These are phyloP conservation scores for Spodoptera litura DNA, from an alignment of 1,140 invertebrate species.

Conservation along the genomic window DNA sequence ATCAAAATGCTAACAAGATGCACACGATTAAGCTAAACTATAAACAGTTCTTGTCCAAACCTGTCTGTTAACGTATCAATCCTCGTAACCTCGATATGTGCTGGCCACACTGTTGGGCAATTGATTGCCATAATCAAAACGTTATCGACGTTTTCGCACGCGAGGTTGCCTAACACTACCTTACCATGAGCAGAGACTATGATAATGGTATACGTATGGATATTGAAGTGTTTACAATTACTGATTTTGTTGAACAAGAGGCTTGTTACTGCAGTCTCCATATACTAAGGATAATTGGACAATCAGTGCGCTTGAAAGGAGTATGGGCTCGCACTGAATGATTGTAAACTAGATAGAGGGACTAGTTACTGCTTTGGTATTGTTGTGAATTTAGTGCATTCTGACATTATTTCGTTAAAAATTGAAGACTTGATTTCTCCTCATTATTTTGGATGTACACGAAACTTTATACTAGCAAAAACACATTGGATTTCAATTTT, in stretches of 20 bases:
- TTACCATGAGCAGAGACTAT: conserved; percentile 4
- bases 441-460: too few species aligned
- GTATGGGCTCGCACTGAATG: conserved; percentile 15
- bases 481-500: neutral
- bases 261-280: conserved; percentile 25
- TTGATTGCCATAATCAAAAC: conserved; percentile 59
- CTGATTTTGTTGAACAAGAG: conserved; percentile 33
- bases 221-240: conserved; percentile 39
- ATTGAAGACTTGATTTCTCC: neutral
- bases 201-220: conserved; percentile 28
- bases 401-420: neutral
- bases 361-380: conserved; percentile 20
- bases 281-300: conserved; percentile 38
- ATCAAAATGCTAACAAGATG: neutral
- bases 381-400: conserved; percentile 14
- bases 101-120: conserved; percentile 53
- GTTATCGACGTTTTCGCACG: conserved; percentile 62
- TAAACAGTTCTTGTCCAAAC: conserved; percentile 20
- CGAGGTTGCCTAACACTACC: conserved; percentile 59
- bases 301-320: conserved; percentile 36
- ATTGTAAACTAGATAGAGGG: conserved; percentile 27
- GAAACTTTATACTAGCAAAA: too few species aligned
- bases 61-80: conserved; percentile 23
- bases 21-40: neutral
- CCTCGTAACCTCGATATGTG: conserved; percentile 34